Evolutionary conservation across 2,888 invertebrate genomes (phyloP).

Genomic region (Diachrysia chrysitis): DNA sequence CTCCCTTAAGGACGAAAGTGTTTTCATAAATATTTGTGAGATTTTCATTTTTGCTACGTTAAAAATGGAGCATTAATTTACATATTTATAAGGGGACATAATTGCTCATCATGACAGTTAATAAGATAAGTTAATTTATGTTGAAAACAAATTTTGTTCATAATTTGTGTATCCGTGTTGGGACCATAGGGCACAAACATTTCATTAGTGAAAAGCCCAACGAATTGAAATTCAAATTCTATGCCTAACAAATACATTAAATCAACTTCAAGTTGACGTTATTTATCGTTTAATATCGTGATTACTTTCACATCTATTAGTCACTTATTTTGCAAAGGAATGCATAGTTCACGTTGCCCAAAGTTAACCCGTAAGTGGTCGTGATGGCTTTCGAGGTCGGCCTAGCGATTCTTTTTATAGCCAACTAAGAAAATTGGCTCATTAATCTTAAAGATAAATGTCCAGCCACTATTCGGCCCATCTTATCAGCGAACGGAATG

Average conservation of each 20-base stretch:
- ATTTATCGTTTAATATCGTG: slow-evolving; percentile 29
- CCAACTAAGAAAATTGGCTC: slow-evolving; percentile 89
- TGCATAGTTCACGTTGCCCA: slow-evolving; percentile 68
- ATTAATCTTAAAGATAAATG: slow-evolving; percentile 89
- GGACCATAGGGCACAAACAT: slow-evolving; percentile 10
- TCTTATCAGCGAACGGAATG: slow-evolving; percentile 85
- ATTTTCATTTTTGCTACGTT: slow-evolving; percentile 49
- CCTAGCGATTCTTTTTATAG: slow-evolving; percentile 88
- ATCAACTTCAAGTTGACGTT: slow-evolving; percentile 23
- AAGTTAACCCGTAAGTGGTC: slow-evolving; percentile 80
- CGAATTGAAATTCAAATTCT: slow-evolving; percentile 32
- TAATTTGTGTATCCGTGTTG: slow-evolving; percentile 10
- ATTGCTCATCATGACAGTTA: slow-evolving; percentile 48
- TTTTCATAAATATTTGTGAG: slow-evolving; percentile 59
- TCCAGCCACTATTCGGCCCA: slow-evolving; percentile 87
- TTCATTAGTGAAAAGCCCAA: slow-evolving; percentile 18
- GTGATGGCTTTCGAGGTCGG: slow-evolving; percentile 77
- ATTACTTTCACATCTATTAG: slow-evolving; percentile 25
- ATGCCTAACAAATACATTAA: slow-evolving; percentile 28
- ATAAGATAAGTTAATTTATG: slow-evolving; percentile 47
- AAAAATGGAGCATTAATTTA: slow-evolving; percentile 54
- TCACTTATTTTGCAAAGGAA: slow-evolving; percentile 60
- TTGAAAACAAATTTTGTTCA: slow-evolving; percentile 23
- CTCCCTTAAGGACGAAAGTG: slow-evolving; percentile 57
- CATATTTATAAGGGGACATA: slow-evolving; percentile 48